Evolutionary conservation across 2,888 invertebrate genomes (phyloP).

Genomic region (Drymonia ruficornis): DNA sequence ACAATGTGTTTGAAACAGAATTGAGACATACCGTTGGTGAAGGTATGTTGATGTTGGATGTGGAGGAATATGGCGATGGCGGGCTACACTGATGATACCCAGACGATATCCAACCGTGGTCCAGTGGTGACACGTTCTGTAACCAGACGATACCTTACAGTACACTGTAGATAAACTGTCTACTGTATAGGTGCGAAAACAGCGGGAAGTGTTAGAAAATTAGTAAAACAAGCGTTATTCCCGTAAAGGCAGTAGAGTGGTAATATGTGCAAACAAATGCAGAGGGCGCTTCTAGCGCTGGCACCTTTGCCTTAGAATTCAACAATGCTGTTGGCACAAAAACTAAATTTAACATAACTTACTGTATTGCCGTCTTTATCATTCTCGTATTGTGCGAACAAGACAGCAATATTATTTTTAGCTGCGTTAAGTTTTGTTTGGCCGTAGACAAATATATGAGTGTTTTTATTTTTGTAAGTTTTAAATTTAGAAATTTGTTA

Average conservation of each 20-base stretch:
- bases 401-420: no score
- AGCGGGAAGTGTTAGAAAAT: conserved; percentile 30
- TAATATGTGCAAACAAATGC: neutral
- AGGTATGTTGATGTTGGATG: conserved; percentile 84
- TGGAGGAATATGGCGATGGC: conserved; percentile 81
- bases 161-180: conserved; percentile 3
- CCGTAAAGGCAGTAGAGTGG: neutral
- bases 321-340: no score
- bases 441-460: no score
- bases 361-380: no score
- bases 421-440: no score
- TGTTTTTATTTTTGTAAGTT: no score
- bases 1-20: neutral
- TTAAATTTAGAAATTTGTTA: neutral
- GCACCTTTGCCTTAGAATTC: neutral
- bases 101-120: conserved; percentile 87
- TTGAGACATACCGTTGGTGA: conserved; percentile 83
- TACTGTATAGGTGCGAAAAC: conserved; percentile 29
- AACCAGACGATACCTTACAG: conserved; percentile 44
- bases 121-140: conserved; percentile 83
- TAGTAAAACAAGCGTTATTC: conserved; percentile 10
- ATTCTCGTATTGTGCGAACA: no score
- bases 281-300: neutral
- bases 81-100: conserved; percentile 84
- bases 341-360: no score